Base-by-base conservation (phyloP, 2,113 vertebrate genomes). In the Vulpes ferrilata region DNA sequence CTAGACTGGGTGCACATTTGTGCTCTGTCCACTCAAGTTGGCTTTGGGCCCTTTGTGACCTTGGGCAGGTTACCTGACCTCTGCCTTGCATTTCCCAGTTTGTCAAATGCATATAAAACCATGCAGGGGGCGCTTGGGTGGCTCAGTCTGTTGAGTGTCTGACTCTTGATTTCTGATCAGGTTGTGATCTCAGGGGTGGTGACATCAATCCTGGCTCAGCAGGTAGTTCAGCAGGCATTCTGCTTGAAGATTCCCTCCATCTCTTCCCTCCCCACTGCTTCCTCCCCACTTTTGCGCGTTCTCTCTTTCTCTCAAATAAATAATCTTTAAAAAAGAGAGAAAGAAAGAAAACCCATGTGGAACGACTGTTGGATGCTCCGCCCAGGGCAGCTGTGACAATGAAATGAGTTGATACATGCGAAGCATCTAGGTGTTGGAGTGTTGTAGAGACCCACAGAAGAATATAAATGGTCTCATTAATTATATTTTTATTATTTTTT, bases 41-140 rank as follows among this genome's bases (percentile, higher is more conserved):
- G 51, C 30, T 53, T 71, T 71, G 60, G 88, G 60, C 55, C 78
- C 53, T 71, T 55, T 43, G 69, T 96, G 30, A 88, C 65, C 65
- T 67, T 25, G 35, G 35, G 16, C 38, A 38, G 60, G 16, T 82
- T 27, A 4, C 11, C 35, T 4, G 32, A 43, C 38, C n/a, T 65
- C 10, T 8, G 7, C 13, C 2, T 27, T 69, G 20, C 17, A 71
- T 55, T 51, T 76, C 19, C 69, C 51, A 2, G 69, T 55, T 64
- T 16, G 35, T 89, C 43, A 35, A 8, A 25, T 20, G 22, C 64
- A 27, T 43, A 17, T 76, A 73, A 60, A 76, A 69, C 27, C 53
- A 32, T 69, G 32, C 67, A 9, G 3, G 16, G 3, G 67, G 32
- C 19, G 16, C 67, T n/a, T 69, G 67, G 32, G 35, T 35, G 67